Evolutionary conservation across 2,797 vertebrate species (phyloP).

Genomic region (Sebastes iracundus): DNA sequence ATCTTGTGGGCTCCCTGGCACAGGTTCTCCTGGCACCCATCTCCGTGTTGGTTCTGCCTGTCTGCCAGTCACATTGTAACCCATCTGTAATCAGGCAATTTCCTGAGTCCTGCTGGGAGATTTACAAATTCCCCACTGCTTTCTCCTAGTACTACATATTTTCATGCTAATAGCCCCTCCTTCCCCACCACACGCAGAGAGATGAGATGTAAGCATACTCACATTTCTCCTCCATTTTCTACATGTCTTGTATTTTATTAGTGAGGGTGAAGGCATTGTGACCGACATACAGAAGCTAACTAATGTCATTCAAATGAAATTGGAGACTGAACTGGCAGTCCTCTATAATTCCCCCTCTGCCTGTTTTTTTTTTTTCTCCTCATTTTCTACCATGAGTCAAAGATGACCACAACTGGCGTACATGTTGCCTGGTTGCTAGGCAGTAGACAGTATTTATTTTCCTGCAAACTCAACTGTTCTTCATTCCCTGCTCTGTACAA

Average conservation of each 20-base stretch:
- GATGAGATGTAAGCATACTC: neutral
- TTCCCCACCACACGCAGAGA: neutral
- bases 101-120: constrained; percentile 47
- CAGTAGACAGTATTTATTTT: constrained; percentile 55
- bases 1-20: constrained; percentile 31
- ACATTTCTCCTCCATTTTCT: neutral
- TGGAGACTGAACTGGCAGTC: neutral
- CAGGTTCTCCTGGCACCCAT: constrained; percentile 27
- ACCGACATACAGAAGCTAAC: constrained; percentile 7
- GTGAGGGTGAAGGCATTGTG: neutral
- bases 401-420: constrained; percentile 41
- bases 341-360: neutral
- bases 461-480: constrained; percentile 32
- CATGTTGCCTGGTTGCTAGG: constrained; percentile 58
- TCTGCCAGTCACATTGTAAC: constrained; percentile 35
- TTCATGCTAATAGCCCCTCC: neutral
- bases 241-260: neutral
- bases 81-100: constrained; percentile 44
- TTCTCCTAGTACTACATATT: constrained; percentile 17
- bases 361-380: constrained; percentile 4
- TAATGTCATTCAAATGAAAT: constrained; percentile 8
- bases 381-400: constrained; percentile 47
- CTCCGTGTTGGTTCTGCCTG: constrained; percentile 19
- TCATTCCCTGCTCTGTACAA: constrained; percentile 5
- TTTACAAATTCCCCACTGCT: constrained; percentile 31